phyloP scores from a whole-genome alignment of 2,888 invertebrate species.

The Netelia fuscicornis region DNA sequence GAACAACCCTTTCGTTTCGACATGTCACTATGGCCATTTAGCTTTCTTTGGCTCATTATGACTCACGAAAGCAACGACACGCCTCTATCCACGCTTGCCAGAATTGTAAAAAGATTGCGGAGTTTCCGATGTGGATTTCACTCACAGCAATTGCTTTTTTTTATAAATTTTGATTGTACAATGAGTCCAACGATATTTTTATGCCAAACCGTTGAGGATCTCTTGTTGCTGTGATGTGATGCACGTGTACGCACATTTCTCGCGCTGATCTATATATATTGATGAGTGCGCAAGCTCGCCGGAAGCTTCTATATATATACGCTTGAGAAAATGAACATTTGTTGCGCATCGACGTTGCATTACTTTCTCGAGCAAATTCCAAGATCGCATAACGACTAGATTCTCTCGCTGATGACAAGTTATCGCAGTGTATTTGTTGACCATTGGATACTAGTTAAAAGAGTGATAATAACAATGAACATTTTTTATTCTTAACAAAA shows the following conservation, averaged over 20 bases:
- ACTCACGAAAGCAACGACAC: background rate
- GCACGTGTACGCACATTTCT: background rate
- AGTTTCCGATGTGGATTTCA: background rate
- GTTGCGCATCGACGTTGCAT: conserved; percentile 36
- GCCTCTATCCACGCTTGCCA: background rate
- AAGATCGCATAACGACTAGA: background rate
- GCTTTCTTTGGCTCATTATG: conserved; percentile 12
- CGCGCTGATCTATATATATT: background rate
- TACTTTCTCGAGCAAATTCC: background rate
- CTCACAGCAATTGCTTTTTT: background rate
- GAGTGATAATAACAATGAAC: background rate
- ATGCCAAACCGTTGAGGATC: background rate
- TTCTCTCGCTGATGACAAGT: background rate
- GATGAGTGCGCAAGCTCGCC: conserved; percentile 10
- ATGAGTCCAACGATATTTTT: conserved; percentile 2
- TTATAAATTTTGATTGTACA: background rate
- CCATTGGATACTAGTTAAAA: background rate
- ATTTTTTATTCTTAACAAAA: too few relatives aligned
- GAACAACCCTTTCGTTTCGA: background rate
- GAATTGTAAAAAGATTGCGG: background rate
- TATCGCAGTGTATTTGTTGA: background rate
- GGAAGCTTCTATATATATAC: conserved; percentile 16
- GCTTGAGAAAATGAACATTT: conserved; percentile 5
- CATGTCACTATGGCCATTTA: background rate
- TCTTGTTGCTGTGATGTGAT: conserved; percentile 14